phyloP scores from a whole-genome alignment of 2,113 vertebrate genomes.

The Marcusenius ussheri region DNA sequence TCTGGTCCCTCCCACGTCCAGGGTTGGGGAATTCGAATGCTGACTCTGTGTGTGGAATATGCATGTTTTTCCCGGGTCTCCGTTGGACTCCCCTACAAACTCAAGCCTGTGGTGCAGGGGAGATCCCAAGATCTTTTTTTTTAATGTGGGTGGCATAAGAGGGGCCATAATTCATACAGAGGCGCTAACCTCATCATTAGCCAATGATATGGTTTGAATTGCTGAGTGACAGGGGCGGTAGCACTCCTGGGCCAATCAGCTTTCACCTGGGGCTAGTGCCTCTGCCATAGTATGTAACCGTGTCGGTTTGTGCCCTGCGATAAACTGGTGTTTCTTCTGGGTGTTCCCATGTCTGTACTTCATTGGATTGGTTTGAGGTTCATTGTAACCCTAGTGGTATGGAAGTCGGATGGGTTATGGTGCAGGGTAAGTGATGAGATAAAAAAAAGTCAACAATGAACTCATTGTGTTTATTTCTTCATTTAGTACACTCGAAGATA shows the following conservation, averaged over 20 bases:
- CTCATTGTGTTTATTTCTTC: slow-evolving; percentile 29
- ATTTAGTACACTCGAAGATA: slow-evolving; percentile 39
- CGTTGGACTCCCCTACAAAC: neutral
- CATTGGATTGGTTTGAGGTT: neutral
- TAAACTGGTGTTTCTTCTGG: neutral
- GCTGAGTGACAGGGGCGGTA: neutral
- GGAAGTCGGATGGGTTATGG: neutral
- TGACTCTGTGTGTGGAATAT: neutral
- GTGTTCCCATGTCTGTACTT: neutral
- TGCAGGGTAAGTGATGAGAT: neutral
- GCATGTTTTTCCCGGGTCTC: neutral
- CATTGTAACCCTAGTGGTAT: neutral
- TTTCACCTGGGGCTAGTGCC: neutral
- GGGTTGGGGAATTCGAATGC: neutral
- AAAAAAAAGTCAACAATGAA: neutral
- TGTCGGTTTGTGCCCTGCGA: neutral
- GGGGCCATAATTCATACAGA: neutral
- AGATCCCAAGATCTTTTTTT: neutral
- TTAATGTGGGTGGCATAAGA: neutral
- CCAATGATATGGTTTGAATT: neutral
- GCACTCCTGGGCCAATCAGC: neutral
- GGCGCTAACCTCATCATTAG: neutral
- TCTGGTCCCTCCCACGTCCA: neutral
- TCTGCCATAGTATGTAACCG: neutral
- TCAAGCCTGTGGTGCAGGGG: neutral